phyloP scores from a whole-genome alignment of 92 coral and sea anemone genomes.

The Hydrozoanthus gracilis region DNA sequence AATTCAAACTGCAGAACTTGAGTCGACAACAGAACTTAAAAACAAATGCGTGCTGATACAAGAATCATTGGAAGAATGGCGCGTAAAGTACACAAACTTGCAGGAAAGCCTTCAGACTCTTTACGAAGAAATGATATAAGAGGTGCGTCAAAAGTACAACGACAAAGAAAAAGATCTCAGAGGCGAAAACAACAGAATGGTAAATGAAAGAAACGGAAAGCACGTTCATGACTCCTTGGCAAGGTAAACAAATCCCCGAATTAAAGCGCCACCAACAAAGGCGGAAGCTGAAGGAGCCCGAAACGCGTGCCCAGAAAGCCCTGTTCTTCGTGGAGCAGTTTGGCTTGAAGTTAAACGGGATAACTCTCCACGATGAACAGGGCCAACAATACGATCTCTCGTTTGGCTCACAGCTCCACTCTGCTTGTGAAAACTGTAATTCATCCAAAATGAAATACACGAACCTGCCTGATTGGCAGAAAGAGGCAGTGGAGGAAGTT shows the following conservation, averaged over 20 bases:
- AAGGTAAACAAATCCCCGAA: neutral
- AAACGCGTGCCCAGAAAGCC: slow-evolving; percentile 4
- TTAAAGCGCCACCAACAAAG: neutral
- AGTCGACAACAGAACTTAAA: neutral
- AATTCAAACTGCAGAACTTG: neutral
- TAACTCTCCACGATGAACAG: neutral
- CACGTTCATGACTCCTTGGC: neutral
- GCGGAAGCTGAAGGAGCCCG: neutral
- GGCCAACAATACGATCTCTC: neutral
- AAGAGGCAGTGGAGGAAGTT: slow-evolving; percentile 1
- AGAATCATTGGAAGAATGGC: slow-evolving; percentile 25
- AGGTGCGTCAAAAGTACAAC: neutral
- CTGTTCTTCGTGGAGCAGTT: slow-evolving; percentile 15
- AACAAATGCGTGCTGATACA: slow-evolving; percentile 13
- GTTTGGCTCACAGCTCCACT: neutral
- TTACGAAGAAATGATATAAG: slow-evolving; percentile 20
- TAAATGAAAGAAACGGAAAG: neutral
- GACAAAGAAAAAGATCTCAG: neutral
- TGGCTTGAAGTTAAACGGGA: slow-evolving; percentile 1
- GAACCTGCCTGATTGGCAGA: neutral
- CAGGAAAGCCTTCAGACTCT: slow-evolving; percentile 39
- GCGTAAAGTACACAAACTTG: slow-evolving; percentile 33
- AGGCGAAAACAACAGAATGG: neutral
- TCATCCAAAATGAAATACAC: neutral
- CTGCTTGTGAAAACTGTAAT: neutral